These are phyloP conservation scores for Motacilla tschutschensis DNA, from an alignment of 2,113 vertebrate genomes.

Conservation along the genomic window DNA sequence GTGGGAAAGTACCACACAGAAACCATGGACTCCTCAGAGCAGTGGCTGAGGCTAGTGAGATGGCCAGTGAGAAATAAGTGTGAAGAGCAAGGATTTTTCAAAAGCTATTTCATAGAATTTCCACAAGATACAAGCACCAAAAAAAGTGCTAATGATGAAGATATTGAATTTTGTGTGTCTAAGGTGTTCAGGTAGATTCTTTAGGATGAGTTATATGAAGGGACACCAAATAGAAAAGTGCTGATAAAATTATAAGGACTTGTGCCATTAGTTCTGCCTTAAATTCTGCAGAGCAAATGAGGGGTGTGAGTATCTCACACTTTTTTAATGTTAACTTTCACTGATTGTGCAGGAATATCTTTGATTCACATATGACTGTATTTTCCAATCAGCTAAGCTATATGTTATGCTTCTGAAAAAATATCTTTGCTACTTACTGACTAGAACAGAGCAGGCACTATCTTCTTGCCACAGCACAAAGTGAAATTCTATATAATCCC, in stretches of 20 bases:
- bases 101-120: neutral
- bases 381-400: conserved; percentile 6
- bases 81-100: neutral
- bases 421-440: neutral
- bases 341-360: neutral
- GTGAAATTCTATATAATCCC: conserved; percentile 30
- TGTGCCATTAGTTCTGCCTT: neutral
- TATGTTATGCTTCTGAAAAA: neutral
- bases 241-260: neutral
- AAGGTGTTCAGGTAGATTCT: neutral
- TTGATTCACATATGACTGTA: neutral
- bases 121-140: neutral
- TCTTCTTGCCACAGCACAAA: conserved; percentile 25
- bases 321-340: conserved; percentile 12
- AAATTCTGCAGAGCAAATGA: neutral
- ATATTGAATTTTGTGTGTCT: neutral
- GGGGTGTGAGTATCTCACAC: neutral
- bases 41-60: neutral
- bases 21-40: neutral
- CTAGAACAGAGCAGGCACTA: conserved; percentile 20
- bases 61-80: neutral
- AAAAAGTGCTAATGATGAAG: neutral
- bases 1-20: conserved; percentile 40
- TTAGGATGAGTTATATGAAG: neutral
- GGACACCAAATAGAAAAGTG: neutral